A percentile compares a stretch with the other conserved stretches of the same genome.
Evolutionary conservation across 1,140 invertebrate genomes (phyloP).

Genomic region (Drosophila pseudoobscura): DNA sequence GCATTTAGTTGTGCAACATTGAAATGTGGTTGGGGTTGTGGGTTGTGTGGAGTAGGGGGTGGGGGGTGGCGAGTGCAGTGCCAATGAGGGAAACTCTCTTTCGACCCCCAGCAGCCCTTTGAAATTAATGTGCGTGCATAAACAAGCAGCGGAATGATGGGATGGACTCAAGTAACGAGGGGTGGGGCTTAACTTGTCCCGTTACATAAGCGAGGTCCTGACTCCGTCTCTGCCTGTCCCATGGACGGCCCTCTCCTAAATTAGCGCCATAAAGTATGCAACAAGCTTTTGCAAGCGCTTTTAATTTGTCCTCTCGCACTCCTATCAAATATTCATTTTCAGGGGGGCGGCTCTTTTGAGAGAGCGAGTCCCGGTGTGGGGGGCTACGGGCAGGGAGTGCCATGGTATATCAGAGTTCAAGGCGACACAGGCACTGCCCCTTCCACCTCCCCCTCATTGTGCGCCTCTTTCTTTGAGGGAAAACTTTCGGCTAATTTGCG

Average conservation of each 20-base stretch:
- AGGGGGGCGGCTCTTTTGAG: slow-evolving; percentile 20
- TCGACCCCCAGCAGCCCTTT: slow-evolving; percentile 34
- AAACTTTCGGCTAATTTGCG: slow-evolving; percentile 76
- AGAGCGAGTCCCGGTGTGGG: not conserved
- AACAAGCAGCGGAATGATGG: slow-evolving; percentile 50
- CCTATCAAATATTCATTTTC: slow-evolving; percentile 76
- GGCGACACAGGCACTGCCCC: slow-evolving; percentile 17
- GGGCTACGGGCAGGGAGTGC: no score
- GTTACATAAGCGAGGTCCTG: slow-evolving; percentile 25
- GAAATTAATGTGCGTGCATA: slow-evolving; percentile 78
- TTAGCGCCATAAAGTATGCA: slow-evolving; percentile 80
- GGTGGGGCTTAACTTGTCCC: slow-evolving; percentile 44
- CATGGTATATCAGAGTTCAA: slow-evolving; percentile 46
- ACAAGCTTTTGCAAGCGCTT: slow-evolving; percentile 69
- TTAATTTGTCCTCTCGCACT: slow-evolving; percentile 67
- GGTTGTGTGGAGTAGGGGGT: slow-evolving; percentile 18
- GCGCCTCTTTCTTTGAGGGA: slow-evolving; percentile 16
- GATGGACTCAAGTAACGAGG: not conserved
- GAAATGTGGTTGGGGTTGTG: slow-evolving; percentile 54
- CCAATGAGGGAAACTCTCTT: not conserved
- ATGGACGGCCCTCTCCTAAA: slow-evolving; percentile 44
- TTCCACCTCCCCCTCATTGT: not conserved
- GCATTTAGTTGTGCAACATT: slow-evolving; percentile 77
- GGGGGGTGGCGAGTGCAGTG: slow-evolving; percentile 1
- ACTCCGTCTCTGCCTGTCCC: slow-evolving; percentile 15